Evolutionary conservation across 2,113 vertebrate genomes (phyloP), one percentile per base, ranked within the genome.

Genomic region (Pluvialis apricaria): DNA sequence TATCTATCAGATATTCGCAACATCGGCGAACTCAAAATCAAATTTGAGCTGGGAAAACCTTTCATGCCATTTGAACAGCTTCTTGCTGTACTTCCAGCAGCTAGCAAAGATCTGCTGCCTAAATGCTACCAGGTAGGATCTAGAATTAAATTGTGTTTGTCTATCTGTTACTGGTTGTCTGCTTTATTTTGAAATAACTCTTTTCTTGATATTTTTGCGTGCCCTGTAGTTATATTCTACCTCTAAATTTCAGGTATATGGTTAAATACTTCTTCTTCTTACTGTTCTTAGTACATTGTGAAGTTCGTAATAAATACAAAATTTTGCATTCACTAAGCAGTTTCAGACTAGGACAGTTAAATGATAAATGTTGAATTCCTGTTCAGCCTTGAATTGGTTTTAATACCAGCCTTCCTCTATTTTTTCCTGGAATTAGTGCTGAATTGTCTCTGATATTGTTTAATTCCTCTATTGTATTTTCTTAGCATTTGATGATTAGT

Each of bases 11-110:
- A 99, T 96, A 99, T 99, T 95, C 98, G 92, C 60, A 99, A 99
- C 75, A 97, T 99, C 54, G 82, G 99, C 1, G 95, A 96, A 49
- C 97, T 99, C 72, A 97, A 97, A 93, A 96, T 99, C 94, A 98
- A 98, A 90, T 99, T 99, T 98, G 98, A 99, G 40, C 97, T 99
- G 15, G 99, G 93, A 66, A 99, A 98, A 92, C 99, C 99, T 87
- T 99, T 99, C 96, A 99, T 99, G 98, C 99, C 99, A 11, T 99
- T 99, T 92, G 99, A 99, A 92, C 99, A 99, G 94, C 99, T 99
- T 80, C 97, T 99, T 93, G 99, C 98, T 49, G 99, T 99, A 38
- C 98, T 99, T 73, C 99, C 99, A 90, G 98, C 99, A 95, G 99
- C 99, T 87, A 99, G 99, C 98, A 99, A 99, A 98, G 99, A 98